Evolutionary conservation across 2,113 vertebrate species (phyloP), one percentile per base, ranked within the genome.

Genomic region (Crotophaga sulcirostris): DNA sequence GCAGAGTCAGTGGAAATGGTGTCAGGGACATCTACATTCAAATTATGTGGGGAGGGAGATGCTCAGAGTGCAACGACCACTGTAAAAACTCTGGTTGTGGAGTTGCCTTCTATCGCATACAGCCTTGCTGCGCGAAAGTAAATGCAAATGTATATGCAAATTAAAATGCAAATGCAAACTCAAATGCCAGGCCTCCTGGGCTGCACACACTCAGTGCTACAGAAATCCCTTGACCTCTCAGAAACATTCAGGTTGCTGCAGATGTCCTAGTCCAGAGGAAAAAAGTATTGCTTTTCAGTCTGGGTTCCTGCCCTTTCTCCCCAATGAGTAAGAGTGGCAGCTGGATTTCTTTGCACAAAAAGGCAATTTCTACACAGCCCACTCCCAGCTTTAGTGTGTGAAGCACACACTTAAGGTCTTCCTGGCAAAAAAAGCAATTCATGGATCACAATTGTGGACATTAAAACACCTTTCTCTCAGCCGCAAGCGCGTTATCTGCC

Each of bases 121-220:
- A 89, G 69, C 29, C 26, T 83, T 72, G 51, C n/a, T 1, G 0
- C 68, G 79, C 62, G 67, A 70, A 95, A 70, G 16, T 44, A 93
- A 87, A 93, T 90, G 88, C 58, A 91, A 93, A 96, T 94, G 45
- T 19, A 21, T 13, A 80, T 38, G 75, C 54, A 94, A 93, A 96
- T 93, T 82, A 47, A 85, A 94, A 90, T 93, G 88, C 54, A 89
- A 95, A 96, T 79, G 15, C 3, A 73, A 90, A 85, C 0, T 0
- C 72, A 96, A 96, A 96, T 87, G 68, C 66, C 92, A 93, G 67
- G 70, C 72, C 92, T 80, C 82, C 40, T 95, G 86, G 72, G 82
- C n/a, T 56, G 29, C 59, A 21, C 63, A 87, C 2, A 2, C 23
- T 72, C 64, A 4, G 42, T 74, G 60, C 47, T 93, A 67, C 64